Evolutionary conservation across 2,888 invertebrate genomes (phyloP).

Genomic region (Scaptodrosophila latifasciaeformis): DNA sequence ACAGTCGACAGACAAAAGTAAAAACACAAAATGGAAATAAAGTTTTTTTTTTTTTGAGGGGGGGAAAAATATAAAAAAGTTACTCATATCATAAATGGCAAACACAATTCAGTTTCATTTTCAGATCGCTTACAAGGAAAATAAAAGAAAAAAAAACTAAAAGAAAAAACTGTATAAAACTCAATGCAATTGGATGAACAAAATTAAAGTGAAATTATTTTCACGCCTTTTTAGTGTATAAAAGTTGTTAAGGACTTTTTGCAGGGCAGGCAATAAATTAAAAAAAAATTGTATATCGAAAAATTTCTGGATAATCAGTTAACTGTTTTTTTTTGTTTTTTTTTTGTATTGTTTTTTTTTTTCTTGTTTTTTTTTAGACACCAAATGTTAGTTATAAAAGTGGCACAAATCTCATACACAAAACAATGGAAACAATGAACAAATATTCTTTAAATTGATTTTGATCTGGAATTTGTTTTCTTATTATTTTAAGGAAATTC

Average conservation of each 20-base stretch:
- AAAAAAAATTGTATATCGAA: conserved; percentile 16
- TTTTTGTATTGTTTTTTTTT: conserved; percentile 24
- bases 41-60: too few relatives aligned
- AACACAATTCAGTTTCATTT: conserved; percentile 20
- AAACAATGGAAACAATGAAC: conserved; percentile 9
- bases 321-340: conserved; percentile 3
- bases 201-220: not conserved
- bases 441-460: conserved; percentile 2
- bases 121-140: conserved; percentile 18
- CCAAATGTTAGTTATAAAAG: conserved; percentile 14
- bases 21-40: not conserved
- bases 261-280: conserved; percentile 40
- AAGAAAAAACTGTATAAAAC: too few relatives aligned
- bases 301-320: not conserved
- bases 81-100: conserved; percentile 34
- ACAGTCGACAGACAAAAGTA: too few relatives aligned
- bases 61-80: too few relatives aligned
- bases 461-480: not conserved
- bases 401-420: conserved; percentile 6
- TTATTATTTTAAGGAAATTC: conserved; percentile 38
- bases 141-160: too few relatives aligned
- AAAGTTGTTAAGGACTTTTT: conserved; percentile 15
- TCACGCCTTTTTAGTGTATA: conserved; percentile 16
- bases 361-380: conserved; percentile 30
- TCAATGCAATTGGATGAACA: conserved; percentile 1